Evolutionary conservation across 2,113 vertebrate genomes (phyloP).

Genomic region (Haliaeetus leucogaster): DNA sequence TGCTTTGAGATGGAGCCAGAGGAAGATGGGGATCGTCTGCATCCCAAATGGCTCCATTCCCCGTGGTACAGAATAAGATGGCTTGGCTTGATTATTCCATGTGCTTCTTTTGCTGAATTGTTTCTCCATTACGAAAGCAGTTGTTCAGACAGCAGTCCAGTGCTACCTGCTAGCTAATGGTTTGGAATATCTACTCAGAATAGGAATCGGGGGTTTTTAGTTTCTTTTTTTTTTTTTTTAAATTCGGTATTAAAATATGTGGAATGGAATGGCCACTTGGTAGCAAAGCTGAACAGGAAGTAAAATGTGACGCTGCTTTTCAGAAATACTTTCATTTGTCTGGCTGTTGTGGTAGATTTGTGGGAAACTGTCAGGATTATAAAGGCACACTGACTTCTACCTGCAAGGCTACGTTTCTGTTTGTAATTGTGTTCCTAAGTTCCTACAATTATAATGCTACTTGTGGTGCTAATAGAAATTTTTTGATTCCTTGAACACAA

Average conservation of each 20-base stretch:
- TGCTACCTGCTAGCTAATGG: background rate
- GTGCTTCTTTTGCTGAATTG: background rate
- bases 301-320: background rate
- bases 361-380: background rate
- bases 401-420: background rate
- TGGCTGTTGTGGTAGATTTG: background rate
- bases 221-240: background rate
- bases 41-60: background rate
- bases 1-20: background rate
- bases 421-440: background rate
- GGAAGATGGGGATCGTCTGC: background rate
- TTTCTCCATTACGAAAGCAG: background rate
- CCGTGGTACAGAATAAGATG: background rate
- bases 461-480: background rate
- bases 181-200: background rate
- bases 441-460: background rate
- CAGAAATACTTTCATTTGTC: background rate
- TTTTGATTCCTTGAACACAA: background rate
- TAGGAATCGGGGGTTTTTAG: background rate
- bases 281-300: constrained; percentile 42
- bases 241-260: background rate
- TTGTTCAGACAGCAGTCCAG: background rate
- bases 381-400: background rate
- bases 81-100: background rate
- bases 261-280: background rate